Base-by-base conservation (phyloP, 2,888 invertebrate genomes). In the Xanthorhoe designata region DNA sequence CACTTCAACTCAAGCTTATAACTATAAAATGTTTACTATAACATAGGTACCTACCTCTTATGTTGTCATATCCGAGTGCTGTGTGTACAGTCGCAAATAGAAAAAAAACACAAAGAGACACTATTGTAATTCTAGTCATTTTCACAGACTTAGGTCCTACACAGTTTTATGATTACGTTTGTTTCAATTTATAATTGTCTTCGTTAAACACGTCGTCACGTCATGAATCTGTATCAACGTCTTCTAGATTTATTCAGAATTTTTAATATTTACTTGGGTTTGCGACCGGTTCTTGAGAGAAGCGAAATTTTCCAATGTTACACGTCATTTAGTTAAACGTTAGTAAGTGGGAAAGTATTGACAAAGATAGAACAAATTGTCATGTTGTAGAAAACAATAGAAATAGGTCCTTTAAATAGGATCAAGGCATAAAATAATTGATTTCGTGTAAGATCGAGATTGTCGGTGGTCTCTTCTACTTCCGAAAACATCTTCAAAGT, bases 41-140 rank as follows among this genome's bases (percentile, higher is more conserved):
- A 47, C 75, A 61, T 71, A n/a, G n/a, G n/a, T n/a, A n/a, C n/a
- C n/a, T n/a, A 85, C 84, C 83, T 79, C 72, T 68, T n/a, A 58
- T 15, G 6, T 71, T 64, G 32, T 69, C 72, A 58, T 63, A 64
- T 67, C 68, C 64, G 7, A 72, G 54, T 55, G 61, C 74, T 73
- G 77, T 70, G 47, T 62, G 70, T 51, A 74, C 75, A 8, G 69
- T 15, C 19, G 74, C 15, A 60, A 70, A 59, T 32, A 66, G 35
- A 9, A 56, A 61, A 42, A 66, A 52, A 15, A 60, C 72, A 74
- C 73, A 77, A 24, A 78, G 19, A 38, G 66, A 19, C 35, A 73
- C 15, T 8, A 63, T 17, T 9, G 19, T 18, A 60, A 19, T 66
- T 63, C 72, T 76, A n/a, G 66, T 71, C 76, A 80, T 79, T 45